Percentiles rank a stretch among this genome's conserved stretches.
phyloP scores from a whole-genome alignment of 2,888 invertebrate genomes.

The Deilephila elpenor region DNA sequence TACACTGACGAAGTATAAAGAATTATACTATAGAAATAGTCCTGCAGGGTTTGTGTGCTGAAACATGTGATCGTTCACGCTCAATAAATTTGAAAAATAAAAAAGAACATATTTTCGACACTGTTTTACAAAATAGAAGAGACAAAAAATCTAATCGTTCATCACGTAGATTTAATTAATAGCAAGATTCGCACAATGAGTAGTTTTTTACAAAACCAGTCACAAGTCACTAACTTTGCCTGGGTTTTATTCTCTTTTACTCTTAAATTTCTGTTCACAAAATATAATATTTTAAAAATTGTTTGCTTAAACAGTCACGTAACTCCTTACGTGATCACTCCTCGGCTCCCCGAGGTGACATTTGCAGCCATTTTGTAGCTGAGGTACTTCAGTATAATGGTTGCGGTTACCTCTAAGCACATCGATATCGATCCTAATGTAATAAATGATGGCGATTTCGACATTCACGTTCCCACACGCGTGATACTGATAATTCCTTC shows the following conservation, averaged over 20 bases:
- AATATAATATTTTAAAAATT: background rate
- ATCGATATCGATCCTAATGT: background rate
- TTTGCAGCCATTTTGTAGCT: background rate
- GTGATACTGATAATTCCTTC: conserved; percentile 8
- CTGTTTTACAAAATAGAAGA: background rate
- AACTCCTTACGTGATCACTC: background rate
- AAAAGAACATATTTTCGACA: conserved; percentile 2
- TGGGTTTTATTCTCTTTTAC: too few species aligned
- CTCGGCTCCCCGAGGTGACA: background rate
- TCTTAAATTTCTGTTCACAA: too few species aligned
- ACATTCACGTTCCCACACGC: conserved; percentile 9
- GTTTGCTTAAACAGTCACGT: background rate
- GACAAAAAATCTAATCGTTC: background rate
- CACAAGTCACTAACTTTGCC: too few species aligned
- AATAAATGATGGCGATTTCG: background rate
- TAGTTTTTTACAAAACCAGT: too few species aligned
- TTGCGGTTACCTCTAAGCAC: background rate
- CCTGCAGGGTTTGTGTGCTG: too few species aligned
- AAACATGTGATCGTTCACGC: too few species aligned
- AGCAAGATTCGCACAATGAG: too few species aligned
- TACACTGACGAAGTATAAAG: background rate
- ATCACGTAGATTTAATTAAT: background rate
- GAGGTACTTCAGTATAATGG: background rate
- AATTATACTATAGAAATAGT: too few species aligned
- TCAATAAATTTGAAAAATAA: too few species aligned